These are phyloP conservation scores for Lysandra bellargus DNA, from an alignment of 2,888 invertebrate genomes.

Conservation along the genomic window DNA sequence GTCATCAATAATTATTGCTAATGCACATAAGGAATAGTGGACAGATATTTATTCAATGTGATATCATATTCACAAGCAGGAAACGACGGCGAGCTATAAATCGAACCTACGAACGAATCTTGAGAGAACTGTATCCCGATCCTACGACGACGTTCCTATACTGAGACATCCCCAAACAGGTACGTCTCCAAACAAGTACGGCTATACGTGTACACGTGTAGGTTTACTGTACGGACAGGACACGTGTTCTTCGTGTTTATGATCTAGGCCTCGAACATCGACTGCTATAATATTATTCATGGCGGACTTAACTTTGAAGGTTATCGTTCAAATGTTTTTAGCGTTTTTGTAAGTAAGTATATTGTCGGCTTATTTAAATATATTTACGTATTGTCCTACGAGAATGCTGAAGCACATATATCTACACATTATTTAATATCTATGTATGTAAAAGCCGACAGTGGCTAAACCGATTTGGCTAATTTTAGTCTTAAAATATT, in stretches of 20 bases:
- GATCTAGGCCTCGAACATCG: neutral
- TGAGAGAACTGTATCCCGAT: neutral
- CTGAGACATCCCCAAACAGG: neutral
- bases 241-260: neutral
- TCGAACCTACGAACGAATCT: neutral
- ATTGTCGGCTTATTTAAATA: too few species aligned
- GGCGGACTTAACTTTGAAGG: neutral
- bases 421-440: too few species aligned
- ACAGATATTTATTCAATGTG: neutral
- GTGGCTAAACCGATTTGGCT: too few species aligned
- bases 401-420: too few species aligned
- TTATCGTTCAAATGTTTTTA: neutral
- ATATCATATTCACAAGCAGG: neutral
- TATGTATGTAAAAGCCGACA: too few species aligned
- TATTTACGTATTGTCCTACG: too few species aligned
- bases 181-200: neutral
- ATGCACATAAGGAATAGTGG: neutral
- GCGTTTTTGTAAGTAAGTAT: neutral
- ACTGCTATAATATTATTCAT: neutral
- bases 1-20: too few species aligned
- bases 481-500: too few species aligned
- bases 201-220: neutral
- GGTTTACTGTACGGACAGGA: neutral
- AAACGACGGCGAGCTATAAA: neutral
- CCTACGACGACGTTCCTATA: neutral